Evolutionary conservation across 2,113 vertebrate species (phyloP).

Genomic region (Periophthalmus modestus): DNA sequence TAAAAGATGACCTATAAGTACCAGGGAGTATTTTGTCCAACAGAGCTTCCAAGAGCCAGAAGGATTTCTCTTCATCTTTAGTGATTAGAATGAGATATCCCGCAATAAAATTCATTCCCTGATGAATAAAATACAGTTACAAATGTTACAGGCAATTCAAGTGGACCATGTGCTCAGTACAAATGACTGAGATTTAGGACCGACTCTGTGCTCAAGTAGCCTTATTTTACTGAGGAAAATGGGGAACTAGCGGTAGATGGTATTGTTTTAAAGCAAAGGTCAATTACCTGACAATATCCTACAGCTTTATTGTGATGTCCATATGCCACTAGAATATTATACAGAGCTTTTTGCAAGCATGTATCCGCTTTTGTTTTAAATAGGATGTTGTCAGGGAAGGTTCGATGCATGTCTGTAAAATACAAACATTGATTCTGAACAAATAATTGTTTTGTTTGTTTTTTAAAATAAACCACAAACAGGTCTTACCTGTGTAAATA

Average conservation of each 20-base stretch:
- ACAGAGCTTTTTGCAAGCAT: slow-evolving; percentile 83
- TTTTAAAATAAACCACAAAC: background rate
- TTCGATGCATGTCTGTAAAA: slow-evolving; percentile 89
- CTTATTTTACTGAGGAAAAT: background rate
- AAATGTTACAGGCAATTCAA: background rate
- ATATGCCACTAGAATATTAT: slow-evolving; percentile 90
- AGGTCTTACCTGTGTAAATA: slow-evolving; percentile 83
- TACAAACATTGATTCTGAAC: background rate
- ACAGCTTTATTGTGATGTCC: slow-evolving; percentile 88
- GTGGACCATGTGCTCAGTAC: background rate
- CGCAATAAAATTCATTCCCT: slow-evolving; percentile 98
- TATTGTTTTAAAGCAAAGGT: slow-evolving; percentile 31
- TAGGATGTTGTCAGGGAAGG: slow-evolving; percentile 93
- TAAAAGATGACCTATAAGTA: slow-evolving; percentile 39
- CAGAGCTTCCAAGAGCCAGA: slow-evolving; percentile 94
- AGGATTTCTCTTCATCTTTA: slow-evolving; percentile 90
- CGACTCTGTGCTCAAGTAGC: background rate
- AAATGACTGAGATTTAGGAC: background rate
- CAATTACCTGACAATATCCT: slow-evolving; percentile 93
- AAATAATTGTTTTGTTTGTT: background rate
- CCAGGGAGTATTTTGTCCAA: slow-evolving; percentile 90
- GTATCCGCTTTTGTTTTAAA: slow-evolving; percentile 84
- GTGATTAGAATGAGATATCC: slow-evolving; percentile 93
- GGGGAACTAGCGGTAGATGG: background rate
- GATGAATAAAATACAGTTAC: slow-evolving; percentile 38